A percentile compares a stretch with the other conserved stretches of the same genome.
Evolutionary conservation across 1,140 invertebrate genomes (phyloP).

Genomic region (Callitettix versicolor): DNA sequence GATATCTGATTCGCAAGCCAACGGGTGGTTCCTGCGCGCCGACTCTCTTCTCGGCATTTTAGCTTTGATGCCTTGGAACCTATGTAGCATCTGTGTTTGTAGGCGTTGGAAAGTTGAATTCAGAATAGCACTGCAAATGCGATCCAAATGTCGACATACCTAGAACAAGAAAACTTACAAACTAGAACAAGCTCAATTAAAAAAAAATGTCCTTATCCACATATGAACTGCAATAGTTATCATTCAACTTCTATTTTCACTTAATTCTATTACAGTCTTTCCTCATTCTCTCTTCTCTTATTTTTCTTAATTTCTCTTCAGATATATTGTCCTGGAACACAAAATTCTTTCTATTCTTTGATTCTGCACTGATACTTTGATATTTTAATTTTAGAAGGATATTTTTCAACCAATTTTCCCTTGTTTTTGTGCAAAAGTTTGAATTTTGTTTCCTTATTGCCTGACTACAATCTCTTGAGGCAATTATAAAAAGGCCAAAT

Average conservation of each 20-base stretch:
- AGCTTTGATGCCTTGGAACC: conserved; percentile 72
- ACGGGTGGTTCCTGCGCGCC: conserved; percentile 66
- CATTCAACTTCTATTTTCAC: too few species aligned
- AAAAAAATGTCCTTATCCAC: too few species aligned
- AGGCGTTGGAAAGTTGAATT: conserved; percentile 72
- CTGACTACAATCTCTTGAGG: too few species aligned
- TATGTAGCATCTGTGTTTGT: conserved; percentile 62
- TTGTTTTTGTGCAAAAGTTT: background rate
- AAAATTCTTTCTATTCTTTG: too few species aligned
- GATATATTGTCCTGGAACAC: too few species aligned
- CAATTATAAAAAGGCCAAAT: too few species aligned
- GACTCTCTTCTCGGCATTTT: conserved; percentile 82
- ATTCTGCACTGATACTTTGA: conserved; percentile 16
- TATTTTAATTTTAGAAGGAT: conserved; percentile 8
- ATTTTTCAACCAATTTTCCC: background rate
- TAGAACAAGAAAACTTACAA: conserved; percentile 33
- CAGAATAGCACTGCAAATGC: conserved; percentile 59
- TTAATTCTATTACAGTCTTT: too few species aligned
- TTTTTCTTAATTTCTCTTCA: too few species aligned
- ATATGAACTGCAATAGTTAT: too few species aligned
- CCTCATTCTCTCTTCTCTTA: too few species aligned
- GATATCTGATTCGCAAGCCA: conserved; percentile 79
- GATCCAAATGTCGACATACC: conserved; percentile 68
- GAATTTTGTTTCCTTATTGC: background rate
- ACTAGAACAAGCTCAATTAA: conserved; percentile 14